A percentile compares a stretch with the other conserved stretches of the same genome.
Conservation (phyloP, 2,797 vertebrate genomes). For the Pangasius mekongensis region DNA sequence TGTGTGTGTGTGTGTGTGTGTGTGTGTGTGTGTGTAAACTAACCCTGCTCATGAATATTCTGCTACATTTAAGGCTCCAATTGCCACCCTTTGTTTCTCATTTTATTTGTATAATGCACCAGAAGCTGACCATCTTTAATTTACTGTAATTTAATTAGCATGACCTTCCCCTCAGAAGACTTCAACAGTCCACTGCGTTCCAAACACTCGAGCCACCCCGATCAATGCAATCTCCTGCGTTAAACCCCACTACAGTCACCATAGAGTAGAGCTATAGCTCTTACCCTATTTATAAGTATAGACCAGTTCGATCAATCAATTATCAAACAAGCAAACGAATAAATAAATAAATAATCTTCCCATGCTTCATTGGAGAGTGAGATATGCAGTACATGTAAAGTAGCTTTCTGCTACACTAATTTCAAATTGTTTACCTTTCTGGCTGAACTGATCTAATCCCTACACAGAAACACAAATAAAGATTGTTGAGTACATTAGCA, state of each 20-base stretch:
- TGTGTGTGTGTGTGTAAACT: neutral
- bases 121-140: slow-evolving; percentile 71
- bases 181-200: slow-evolving; percentile 58
- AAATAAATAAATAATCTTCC: neutral
- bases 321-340: neutral
- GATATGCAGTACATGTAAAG: neutral
- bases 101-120: slow-evolving; percentile 62
- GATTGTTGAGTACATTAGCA: neutral
- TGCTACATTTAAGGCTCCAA: neutral
- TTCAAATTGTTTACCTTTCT: neutral
- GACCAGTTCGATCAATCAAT: neutral
- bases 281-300: neutral
- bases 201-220: slow-evolving; percentile 52
- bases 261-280: neutral
- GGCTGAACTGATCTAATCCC: neutral
- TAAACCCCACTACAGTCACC: slow-evolving; percentile 22
- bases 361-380: neutral
- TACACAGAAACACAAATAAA: neutral
- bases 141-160: slow-evolving; percentile 73
- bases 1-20: neutral
- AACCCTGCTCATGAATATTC: neutral
- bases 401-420: neutral
- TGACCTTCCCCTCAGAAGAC: slow-evolving; percentile 68
- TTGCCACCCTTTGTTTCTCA: slow-evolving; percentile 61
- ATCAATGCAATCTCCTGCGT: slow-evolving; percentile 58